Conservation (phyloP, 2,888 invertebrate genomes). For the Pristionchus maxplancki region DNA sequence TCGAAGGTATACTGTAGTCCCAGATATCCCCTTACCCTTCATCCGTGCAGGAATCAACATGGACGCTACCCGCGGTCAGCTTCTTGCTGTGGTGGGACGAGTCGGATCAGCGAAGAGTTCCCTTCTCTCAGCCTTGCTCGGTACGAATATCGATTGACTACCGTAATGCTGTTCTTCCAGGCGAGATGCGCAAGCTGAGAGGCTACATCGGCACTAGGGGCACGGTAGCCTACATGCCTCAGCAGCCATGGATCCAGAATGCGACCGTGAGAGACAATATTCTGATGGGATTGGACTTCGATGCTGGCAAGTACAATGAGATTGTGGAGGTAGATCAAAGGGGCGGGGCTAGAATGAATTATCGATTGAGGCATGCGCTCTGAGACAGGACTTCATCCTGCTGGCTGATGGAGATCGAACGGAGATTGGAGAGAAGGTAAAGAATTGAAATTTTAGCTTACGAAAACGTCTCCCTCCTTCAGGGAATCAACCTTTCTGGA, state of each 20-base stretch:
- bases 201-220: constrained; percentile 78
- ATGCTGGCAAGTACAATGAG: constrained; percentile 45
- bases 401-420: constrained; percentile 72
- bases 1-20: constrained; percentile 15
- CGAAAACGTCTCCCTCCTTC: neutral
- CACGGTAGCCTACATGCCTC: constrained; percentile 89
- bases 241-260: constrained; percentile 99
- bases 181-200: constrained; percentile 46
- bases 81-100: constrained; percentile 38
- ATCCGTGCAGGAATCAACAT: constrained; percentile 55
- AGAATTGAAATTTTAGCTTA: neutral
- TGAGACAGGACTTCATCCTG: constrained; percentile 69
- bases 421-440: constrained; percentile 75
- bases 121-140: constrained; percentile 11
- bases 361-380: constrained; percentile 68
- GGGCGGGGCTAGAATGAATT: neutral
- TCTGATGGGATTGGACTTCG: constrained; percentile 54
- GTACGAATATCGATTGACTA: neutral
- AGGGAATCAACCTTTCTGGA: constrained; percentile 76
- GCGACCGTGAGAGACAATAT: constrained; percentile 55
- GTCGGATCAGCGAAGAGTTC: constrained; percentile 44
- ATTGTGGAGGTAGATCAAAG: constrained; percentile 58
- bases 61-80: constrained; percentile 57
- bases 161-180: neutral
- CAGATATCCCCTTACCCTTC: too few relatives aligned